Evolutionary conservation across 2,888 invertebrate species (phyloP).

Genomic region (Eutolmus rufibarbis): DNA sequence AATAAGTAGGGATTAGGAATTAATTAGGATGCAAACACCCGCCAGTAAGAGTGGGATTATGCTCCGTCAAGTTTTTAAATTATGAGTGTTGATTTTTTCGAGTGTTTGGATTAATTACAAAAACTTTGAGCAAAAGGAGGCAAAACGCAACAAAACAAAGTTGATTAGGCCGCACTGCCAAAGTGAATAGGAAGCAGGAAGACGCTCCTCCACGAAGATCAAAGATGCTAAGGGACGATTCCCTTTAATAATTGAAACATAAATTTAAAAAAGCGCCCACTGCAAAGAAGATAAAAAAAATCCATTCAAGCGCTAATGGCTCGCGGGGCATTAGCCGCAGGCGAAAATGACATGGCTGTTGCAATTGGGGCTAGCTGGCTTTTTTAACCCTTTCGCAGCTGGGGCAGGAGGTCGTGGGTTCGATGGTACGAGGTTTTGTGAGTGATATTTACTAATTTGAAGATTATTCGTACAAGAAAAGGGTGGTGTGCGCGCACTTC

Average conservation of each 20-base stretch:
- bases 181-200: background rate
- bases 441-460: slow-evolving; percentile 48
- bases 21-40: slow-evolving; percentile 22
- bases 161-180: background rate
- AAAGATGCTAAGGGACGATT: background rate
- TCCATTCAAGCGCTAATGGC: slow-evolving; percentile 30
- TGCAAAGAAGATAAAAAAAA: slow-evolving; percentile 6
- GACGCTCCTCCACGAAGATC: background rate
- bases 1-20: slow-evolving; percentile 28
- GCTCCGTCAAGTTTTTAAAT: slow-evolving; percentile 17
- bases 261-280: background rate
- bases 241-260: slow-evolving; percentile 25
- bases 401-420: slow-evolving; percentile 9
- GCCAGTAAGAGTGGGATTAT: background rate
- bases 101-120: slow-evolving; percentile 24
- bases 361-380: slow-evolving; percentile 12
- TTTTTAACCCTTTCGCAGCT: slow-evolving; percentile 45
- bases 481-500: slow-evolving; percentile 33
- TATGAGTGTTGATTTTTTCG: slow-evolving; percentile 29
- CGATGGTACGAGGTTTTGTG: slow-evolving; percentile 34
- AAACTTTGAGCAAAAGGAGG: background rate
- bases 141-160: background rate
- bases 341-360: slow-evolving; percentile 43
- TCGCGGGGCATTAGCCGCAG: slow-evolving; percentile 14
- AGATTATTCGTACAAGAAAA: slow-evolving; percentile 47